Percentiles rank a stretch among this genome's conserved stretches.
These are phyloP conservation scores for Drosophila nigrodunni DNA, from an alignment of 1,140 invertebrate species.

Conservation along the genomic window DNA sequence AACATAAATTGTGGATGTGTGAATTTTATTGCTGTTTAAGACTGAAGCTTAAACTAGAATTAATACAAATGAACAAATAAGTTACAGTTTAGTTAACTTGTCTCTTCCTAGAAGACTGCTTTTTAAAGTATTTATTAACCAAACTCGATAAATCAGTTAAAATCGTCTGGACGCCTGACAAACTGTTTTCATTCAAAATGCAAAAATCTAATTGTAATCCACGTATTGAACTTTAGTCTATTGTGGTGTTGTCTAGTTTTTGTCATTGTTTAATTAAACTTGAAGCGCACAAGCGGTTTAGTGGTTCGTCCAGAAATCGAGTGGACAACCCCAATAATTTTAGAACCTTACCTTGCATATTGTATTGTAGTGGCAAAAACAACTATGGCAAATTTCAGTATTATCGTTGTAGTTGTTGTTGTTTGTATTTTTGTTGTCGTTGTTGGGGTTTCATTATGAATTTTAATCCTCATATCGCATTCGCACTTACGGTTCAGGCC, in stretches of 20 bases:
- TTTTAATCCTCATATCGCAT: constrained; percentile 82
- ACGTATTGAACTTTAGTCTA: constrained; percentile 24
- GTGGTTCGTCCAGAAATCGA: constrained; percentile 56
- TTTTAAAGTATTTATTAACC: constrained; percentile 14
- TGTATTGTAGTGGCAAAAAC: constrained; percentile 46
- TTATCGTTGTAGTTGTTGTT: constrained; percentile 11
- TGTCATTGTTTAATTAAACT: constrained; percentile 82
- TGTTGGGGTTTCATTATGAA: constrained; percentile 77
- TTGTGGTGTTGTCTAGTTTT: constrained; percentile 58
- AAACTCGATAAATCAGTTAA: constrained; percentile 33
- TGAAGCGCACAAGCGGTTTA: constrained; percentile 78
- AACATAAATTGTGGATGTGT: too few relatives aligned
- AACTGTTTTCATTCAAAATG: constrained; percentile 1
- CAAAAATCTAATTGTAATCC: constrained; percentile 47
- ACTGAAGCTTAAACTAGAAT: too few relatives aligned
- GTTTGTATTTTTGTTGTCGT: constrained; percentile 20
- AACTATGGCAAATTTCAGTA: constrained; percentile 53
- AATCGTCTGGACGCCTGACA: background rate
- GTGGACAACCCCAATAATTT: constrained; percentile 22
- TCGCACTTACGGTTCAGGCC: constrained; percentile 73
- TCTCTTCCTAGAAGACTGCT: too few relatives aligned
- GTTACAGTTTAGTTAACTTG: background rate
- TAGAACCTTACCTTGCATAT: constrained; percentile 21
- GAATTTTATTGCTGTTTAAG: too few relatives aligned
- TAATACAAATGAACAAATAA: too few relatives aligned